Conservation (phyloP, 1,140 invertebrate species). For the Tachypleus tridentatus region DNA sequence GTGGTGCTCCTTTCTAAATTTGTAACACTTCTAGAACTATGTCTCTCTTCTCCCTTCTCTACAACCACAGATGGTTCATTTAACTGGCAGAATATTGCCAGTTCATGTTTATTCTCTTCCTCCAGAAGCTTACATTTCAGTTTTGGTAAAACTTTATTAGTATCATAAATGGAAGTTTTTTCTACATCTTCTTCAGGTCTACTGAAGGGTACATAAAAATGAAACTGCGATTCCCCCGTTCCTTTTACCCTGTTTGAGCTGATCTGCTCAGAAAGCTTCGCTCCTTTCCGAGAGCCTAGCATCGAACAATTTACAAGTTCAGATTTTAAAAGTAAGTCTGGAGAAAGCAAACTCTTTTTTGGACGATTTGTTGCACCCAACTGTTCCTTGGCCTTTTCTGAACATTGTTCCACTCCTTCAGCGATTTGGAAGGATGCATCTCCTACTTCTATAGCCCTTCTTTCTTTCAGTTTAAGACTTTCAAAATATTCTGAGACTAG, state of each 20-base stretch:
- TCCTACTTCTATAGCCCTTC: constrained; percentile 14
- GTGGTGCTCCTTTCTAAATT: constrained; percentile 59
- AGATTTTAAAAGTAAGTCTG: background rate
- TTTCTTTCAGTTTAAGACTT: constrained; percentile 20
- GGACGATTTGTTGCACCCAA: background rate
- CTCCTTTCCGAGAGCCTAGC: background rate
- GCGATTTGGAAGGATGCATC: constrained; percentile 6
- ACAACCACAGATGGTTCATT: background rate
- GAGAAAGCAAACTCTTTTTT: background rate
- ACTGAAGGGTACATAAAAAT: background rate
- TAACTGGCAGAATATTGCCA: constrained; percentile 7
- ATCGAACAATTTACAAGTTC: background rate
- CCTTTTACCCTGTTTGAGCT: background rate
- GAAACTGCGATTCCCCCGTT: background rate
- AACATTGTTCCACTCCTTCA: background rate
- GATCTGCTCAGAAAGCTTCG: background rate
- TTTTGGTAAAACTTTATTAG: background rate
- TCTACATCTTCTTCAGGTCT: background rate
- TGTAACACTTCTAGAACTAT: constrained; percentile 82
- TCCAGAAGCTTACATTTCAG: background rate
- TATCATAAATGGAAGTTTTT: background rate
- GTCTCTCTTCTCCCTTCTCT: constrained; percentile 60
- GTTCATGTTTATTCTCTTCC: background rate
- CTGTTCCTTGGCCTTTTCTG: constrained; percentile 4
- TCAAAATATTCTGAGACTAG: constrained; percentile 20